Evolutionary conservation across 1,140 invertebrate species (phyloP).

Genomic region (Trypoxylus dichotomus): DNA sequence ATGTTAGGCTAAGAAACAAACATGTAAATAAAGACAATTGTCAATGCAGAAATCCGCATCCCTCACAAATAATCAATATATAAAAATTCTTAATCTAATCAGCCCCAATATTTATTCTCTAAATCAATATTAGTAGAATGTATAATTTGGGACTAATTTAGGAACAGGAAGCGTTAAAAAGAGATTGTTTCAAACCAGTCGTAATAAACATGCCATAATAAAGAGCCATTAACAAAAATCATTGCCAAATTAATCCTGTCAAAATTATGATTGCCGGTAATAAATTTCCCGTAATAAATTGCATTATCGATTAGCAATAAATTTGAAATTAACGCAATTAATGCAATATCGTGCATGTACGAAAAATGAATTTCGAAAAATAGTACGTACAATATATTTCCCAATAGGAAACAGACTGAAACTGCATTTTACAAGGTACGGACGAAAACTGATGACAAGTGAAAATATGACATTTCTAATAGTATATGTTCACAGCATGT

Average conservation of each 20-base stretch:
- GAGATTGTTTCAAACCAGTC: background rate
- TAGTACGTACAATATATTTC: background rate
- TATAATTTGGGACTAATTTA: no score
- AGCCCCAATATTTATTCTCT: no score
- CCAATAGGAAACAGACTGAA: background rate
- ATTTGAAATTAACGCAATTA: background rate
- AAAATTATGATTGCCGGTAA: conserved; percentile 1
- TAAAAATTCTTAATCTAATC: no score
- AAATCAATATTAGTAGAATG: no score
- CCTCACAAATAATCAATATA: no score
- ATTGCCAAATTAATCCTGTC: background rate
- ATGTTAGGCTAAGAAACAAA: no score
- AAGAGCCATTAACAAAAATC: background rate
- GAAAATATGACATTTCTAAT: background rate
- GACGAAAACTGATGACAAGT: background rate
- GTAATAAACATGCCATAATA: background rate
- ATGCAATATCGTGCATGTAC: background rate
- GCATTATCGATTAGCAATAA: background rate
- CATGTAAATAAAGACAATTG: no score
- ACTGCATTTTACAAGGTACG: background rate
- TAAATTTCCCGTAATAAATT: background rate
- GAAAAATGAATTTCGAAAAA: background rate
- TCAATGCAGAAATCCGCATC: no score
- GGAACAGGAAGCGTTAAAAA: no score
- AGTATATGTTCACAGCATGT: background rate